Conservation (phyloP, 2,797 vertebrate species). For the Poeciliopsis turneri region DNA sequence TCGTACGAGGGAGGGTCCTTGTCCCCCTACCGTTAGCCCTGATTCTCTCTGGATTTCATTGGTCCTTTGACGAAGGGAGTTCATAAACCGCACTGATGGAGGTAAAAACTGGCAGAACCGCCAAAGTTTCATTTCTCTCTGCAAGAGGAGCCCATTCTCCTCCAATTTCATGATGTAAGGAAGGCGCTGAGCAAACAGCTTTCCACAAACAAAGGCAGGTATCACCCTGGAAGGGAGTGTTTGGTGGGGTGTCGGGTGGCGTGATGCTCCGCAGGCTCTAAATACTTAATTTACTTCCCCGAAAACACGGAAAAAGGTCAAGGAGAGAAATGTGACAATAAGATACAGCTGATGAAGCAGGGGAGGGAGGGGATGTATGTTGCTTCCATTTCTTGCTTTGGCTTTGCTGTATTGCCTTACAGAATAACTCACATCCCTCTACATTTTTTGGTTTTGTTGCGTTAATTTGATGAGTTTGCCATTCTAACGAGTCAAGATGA, state of each 20-base stretch:
- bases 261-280: slow-evolving; percentile 26
- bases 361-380: neutral
- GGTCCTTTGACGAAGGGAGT: slow-evolving; percentile 10
- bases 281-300: slow-evolving; percentile 51
- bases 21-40: slow-evolving; percentile 8
- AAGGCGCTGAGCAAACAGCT: slow-evolving; percentile 27
- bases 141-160: slow-evolving; percentile 17
- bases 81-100: slow-evolving; percentile 13
- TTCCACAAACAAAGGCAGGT: slow-evolving; percentile 38
- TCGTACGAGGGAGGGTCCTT: slow-evolving; percentile 42
- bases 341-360: neutral
- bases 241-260: slow-evolving; percentile 33
- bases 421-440: neutral
- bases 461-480: neutral
- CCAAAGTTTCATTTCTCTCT: slow-evolving; percentile 31
- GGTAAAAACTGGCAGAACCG: slow-evolving; percentile 27
- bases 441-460: neutral
- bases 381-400: neutral
- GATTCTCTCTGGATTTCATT: slow-evolving; percentile 9
- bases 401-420: neutral
- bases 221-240: slow-evolving; percentile 26
- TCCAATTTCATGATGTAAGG: slow-evolving; percentile 40
- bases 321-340: slow-evolving; percentile 6
- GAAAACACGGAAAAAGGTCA: slow-evolving; percentile 23
- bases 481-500: neutral